phyloP scores from a whole-genome alignment of 2,888 invertebrate species.

The Stenodema calcarata region DNA sequence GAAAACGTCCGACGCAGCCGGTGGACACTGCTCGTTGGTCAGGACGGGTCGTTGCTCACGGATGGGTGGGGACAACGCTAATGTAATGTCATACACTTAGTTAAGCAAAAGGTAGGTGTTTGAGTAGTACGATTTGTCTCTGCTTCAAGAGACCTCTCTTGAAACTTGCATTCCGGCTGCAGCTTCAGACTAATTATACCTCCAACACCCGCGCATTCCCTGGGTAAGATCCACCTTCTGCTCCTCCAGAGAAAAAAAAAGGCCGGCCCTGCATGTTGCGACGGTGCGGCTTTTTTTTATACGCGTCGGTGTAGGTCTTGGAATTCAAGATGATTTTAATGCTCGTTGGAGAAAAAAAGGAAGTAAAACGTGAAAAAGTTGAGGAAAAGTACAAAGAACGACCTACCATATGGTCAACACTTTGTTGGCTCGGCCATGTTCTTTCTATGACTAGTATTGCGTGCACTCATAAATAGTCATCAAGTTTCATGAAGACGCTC shows the following conservation, averaged over 20 bases:
- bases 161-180: constrained; percentile 27
- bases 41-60: neutral
- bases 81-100: constrained; percentile 47
- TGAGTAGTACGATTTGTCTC: constrained; percentile 31
- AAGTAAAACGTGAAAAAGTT: constrained; percentile 1
- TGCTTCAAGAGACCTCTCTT: neutral
- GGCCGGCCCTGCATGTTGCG: neutral
- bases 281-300: neutral
- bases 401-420: constrained; percentile 14
- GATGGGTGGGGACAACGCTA: constrained; percentile 15
- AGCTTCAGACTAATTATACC: constrained; percentile 37
- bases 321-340: constrained; percentile 38
- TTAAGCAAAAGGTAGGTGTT: constrained; percentile 33
- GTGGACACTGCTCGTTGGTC: neutral
- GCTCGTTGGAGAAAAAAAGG: constrained; percentile 15
- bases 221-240: constrained; percentile 15
- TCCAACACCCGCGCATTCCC: constrained; percentile 39
- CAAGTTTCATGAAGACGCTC: neutral
- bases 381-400: constrained; percentile 4
- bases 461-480: constrained; percentile 1
- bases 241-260: neutral
- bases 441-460: neutral
- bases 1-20: neutral
- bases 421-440: neutral
- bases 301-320: constrained; percentile 2